Conservation (phyloP, 2,888 invertebrate species). For the Agrochola lychnidis region DNA sequence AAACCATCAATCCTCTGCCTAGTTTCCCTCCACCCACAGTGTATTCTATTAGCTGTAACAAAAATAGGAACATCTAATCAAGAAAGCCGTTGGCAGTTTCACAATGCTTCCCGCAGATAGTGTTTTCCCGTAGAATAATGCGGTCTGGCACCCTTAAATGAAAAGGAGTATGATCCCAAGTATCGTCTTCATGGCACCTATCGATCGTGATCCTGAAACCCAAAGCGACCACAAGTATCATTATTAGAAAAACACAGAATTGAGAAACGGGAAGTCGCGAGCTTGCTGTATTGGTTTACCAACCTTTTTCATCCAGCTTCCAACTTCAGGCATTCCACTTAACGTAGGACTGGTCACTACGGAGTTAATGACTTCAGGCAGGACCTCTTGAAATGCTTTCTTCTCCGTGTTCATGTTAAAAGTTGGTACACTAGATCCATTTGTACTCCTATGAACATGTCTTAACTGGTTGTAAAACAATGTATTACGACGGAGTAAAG, state of each 20-base stretch:
- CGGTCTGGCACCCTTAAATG: not conserved
- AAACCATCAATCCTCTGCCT: conserved; percentile 37
- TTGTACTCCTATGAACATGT: too few species aligned
- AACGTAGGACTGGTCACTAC: conserved; percentile 38
- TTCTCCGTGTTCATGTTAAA: conserved; percentile 25
- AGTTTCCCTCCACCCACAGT: conserved; percentile 32
- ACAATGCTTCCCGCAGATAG: not conserved
- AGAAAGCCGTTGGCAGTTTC: not conserved
- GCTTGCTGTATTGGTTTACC: not conserved
- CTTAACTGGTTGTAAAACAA: too few species aligned
- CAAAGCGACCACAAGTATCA: not conserved
- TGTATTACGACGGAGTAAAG: not conserved
- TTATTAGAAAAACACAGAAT: not conserved
- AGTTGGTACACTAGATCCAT: conserved; percentile 4
- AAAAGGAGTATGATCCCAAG: not conserved
- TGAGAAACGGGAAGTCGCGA: too few species aligned
- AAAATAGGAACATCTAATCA: not conserved
- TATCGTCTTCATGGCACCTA: not conserved
- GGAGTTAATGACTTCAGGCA: conserved; percentile 44
- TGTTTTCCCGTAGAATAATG: not conserved
- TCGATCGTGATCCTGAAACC: not conserved
- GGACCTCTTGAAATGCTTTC: conserved; percentile 19
- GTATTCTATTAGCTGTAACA: conserved; percentile 51
- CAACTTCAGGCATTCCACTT: conserved; percentile 35
- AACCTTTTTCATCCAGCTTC: conserved; percentile 45